phyloP scores from a whole-genome alignment of 2,113 vertebrate species.

The Chitala chitala region DNA sequence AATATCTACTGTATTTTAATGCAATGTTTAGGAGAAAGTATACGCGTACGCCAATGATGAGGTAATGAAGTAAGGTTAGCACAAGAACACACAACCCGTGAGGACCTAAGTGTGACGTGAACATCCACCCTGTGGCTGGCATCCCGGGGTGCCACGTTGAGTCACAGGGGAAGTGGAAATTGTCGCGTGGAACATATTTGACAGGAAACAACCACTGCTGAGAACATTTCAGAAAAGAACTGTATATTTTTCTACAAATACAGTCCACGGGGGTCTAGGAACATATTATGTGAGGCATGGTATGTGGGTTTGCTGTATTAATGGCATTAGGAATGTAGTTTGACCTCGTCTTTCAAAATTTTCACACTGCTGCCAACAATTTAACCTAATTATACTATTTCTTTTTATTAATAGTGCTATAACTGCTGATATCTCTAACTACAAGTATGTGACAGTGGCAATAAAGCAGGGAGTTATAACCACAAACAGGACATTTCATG shows the following conservation, averaged over 20 bases:
- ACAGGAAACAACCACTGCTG: background rate
- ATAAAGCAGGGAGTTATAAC: background rate
- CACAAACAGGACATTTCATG: too few relatives aligned
- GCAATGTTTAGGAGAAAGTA: background rate
- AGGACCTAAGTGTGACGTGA: too few relatives aligned
- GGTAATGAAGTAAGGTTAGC: conserved; percentile 6
- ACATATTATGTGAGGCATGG: background rate
- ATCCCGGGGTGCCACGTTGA: too few relatives aligned
- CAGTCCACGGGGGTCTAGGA: background rate
- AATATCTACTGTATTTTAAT: conserved; percentile 9
- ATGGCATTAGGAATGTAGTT: background rate
- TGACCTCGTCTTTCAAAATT: background rate
- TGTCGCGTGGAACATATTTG: too few relatives aligned
- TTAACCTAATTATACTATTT: background rate
- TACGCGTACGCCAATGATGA: background rate
- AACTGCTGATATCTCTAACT: background rate
- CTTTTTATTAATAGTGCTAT: too few relatives aligned
- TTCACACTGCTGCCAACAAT: background rate
- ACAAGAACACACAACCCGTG: background rate
- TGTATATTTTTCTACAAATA: background rate
- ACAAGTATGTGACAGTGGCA: too few relatives aligned
- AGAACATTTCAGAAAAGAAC: background rate
- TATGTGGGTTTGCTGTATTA: background rate
- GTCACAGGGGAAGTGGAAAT: too few relatives aligned
- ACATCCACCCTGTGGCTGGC: too few relatives aligned